Base-by-base conservation (phyloP, 2,888 invertebrate species). In the Cosmopolites sordidus region DNA sequence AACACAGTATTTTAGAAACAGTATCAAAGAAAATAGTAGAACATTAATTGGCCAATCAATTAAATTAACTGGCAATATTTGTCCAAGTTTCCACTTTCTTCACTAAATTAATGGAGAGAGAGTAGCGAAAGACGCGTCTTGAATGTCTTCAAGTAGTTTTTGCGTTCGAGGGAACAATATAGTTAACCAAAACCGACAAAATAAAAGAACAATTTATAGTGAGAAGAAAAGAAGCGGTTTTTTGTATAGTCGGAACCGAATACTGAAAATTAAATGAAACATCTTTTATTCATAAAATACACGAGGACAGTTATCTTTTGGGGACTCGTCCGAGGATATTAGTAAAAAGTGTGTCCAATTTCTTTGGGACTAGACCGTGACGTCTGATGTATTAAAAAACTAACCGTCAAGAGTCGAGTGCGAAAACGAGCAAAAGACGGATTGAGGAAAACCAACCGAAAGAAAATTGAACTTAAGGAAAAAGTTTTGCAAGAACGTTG, bases 381-480 rank as follows among this genome's bases (percentile, higher is more conserved):
- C 67, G 66, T 65, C 60, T 67, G 69, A 69, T 67, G 69, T 70
- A 69, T 71, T 70, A 69, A 70, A 70, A 71, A 69, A 69, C 69
- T 68, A 68, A 69, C 65, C 58, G 66, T 67, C 67, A 52, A 56
- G 56, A 50, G 52, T 41, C 52, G 49, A 52, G 49, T 52, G 52
- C 49, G 52, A 52, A 52, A 52, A 52, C 52, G 56, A 60, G 52
- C 49, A 52, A 56, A 56, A 49, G 49, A 43, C 52, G 46, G 49
- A 49, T 56, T 43, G 56, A 64, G 63, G 62, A 53, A 60, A 66
- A 65, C 65, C 64, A 61, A 64, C 56, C 63, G 59, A 64, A 62
- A 66, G 67, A 67, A 69, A 69, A 69, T 69, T 68, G 67, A 65
- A 64, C 65, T 22, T 59, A 59, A 61, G 62, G 66, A 70, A 70